Evolutionary conservation across 2,888 invertebrate species (phyloP), one percentile per base, ranked within the genome.

Genomic region (Megaustenia siamemsis): DNA sequence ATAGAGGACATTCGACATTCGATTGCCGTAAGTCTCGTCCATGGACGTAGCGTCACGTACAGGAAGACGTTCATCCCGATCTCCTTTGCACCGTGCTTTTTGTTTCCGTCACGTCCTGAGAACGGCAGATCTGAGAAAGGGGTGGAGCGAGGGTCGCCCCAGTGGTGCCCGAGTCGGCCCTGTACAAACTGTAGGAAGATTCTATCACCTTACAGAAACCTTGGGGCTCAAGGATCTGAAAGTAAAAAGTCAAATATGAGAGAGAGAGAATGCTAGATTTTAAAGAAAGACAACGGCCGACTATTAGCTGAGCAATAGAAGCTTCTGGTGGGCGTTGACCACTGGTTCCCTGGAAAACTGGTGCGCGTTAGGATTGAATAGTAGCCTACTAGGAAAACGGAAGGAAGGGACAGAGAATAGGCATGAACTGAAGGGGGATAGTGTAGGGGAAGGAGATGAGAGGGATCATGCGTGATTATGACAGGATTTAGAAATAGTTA

Each of bases 51-150:
- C 77, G 71, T 83, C 83, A 83, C 83, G 83, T 83, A 78, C 83
- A 35, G 83, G 71, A 71, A 77, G 28, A 0, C 53, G 28, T 78
- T 60, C 60, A 83, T 83, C 78, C 78, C 83, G 78, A 78, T 43
- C 69, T 71, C 43, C 78, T 43, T 35, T n/a, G 78, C 83, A 78
- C 63, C 18, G 69, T 56, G 53, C 38, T 63, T 82, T 83, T 83
- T 83, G 83, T 83, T 60, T 78, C 78, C 83, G 83, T 83, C 83
- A 83, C 83, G 83, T 83, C 83, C 83, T 78, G 78, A 40, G 60
- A 69, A 12, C 71, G 78, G 43, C 40, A 43, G 71, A 78, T 78
- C 83, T 78, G 76, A 78, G 83, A 78, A 78, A 78, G 43, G 78
- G 83, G 83, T 53, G 83, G 83, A 69, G 83, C 83, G 43, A 83